These are phyloP conservation scores for Cordylochernes scorpioides DNA, from an alignment of 2,888 invertebrate species.

Conservation along the genomic window DNA sequence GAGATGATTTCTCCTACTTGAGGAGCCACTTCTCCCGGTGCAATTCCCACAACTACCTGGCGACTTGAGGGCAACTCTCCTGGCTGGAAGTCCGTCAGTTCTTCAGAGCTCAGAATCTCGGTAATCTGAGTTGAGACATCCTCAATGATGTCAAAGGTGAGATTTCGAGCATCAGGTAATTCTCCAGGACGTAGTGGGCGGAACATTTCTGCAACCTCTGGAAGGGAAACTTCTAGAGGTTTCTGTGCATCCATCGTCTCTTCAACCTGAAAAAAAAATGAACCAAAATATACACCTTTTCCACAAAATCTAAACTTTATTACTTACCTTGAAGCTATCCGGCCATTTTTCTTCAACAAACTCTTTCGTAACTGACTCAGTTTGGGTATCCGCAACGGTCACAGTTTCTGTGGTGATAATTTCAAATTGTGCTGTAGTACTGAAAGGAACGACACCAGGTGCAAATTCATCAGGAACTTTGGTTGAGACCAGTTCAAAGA, in stretches of 20 bases:
- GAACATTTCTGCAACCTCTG: too few relatives aligned
- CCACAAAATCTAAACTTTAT: too few relatives aligned
- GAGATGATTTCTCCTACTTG: conserved; percentile 8
- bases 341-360: conserved; percentile 8
- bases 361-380: conserved; percentile 9
- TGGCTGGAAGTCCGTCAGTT: conserved; percentile 6
- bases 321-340: conserved; percentile 10
- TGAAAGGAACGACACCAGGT: conserved; percentile 3
- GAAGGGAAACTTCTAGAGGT: too few relatives aligned
- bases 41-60: conserved; percentile 7
- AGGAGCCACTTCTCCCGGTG: conserved; percentile 8
- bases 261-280: too few relatives aligned
- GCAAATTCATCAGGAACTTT: conserved; percentile 1
- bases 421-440: conserved; percentile 1
- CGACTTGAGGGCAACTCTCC: conserved; percentile 7
- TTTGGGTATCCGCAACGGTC: too few relatives aligned
- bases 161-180: conserved; percentile 6
- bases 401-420: too few relatives aligned
- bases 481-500: too few relatives aligned
- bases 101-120: conserved; percentile 6
- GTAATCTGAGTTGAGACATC: conserved; percentile 8
- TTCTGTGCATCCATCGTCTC: too few relatives aligned
- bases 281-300: too few relatives aligned
- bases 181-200: conserved; percentile 7
- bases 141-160: conserved; percentile 7